phyloP scores from a whole-genome alignment of 2,888 invertebrate genomes.

The Rhagium mordax region DNA sequence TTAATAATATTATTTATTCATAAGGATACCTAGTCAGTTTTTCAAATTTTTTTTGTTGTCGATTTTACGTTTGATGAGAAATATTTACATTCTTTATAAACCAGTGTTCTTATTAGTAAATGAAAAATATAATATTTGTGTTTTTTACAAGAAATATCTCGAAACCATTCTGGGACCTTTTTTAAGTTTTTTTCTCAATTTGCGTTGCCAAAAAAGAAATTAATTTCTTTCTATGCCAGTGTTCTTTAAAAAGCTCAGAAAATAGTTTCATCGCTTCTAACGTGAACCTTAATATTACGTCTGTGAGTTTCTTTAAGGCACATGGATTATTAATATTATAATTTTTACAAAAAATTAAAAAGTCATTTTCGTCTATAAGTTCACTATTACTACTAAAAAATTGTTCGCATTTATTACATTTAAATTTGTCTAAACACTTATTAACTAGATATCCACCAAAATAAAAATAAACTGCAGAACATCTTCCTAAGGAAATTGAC shows the following conservation, averaged over 20 bases:
- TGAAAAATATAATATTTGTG: background rate
- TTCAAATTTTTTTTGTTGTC: too few relatives aligned
- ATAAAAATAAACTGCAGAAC: too few relatives aligned
- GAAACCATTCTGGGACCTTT: background rate
- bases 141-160: background rate
- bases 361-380: background rate
- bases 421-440: too few relatives aligned
- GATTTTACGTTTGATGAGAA: background rate
- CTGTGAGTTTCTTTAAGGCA: conserved; percentile 1
- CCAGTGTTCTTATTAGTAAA: background rate
- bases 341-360: background rate
- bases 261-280: background rate
- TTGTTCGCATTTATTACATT: background rate
- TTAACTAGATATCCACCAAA: too few relatives aligned
- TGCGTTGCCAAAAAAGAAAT: background rate
- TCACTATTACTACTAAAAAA: background rate
- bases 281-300: background rate
- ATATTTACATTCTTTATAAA: conserved; percentile 8
- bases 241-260: background rate
- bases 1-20: too few relatives aligned
- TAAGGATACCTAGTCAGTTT: too few relatives aligned
- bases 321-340: conserved; percentile 9
- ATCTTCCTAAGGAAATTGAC: too few relatives aligned
- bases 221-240: background rate
- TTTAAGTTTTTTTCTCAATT: background rate